Conservation (phyloP, 2,888 invertebrate species). For the Zaprionus bogoriensis region DNA sequence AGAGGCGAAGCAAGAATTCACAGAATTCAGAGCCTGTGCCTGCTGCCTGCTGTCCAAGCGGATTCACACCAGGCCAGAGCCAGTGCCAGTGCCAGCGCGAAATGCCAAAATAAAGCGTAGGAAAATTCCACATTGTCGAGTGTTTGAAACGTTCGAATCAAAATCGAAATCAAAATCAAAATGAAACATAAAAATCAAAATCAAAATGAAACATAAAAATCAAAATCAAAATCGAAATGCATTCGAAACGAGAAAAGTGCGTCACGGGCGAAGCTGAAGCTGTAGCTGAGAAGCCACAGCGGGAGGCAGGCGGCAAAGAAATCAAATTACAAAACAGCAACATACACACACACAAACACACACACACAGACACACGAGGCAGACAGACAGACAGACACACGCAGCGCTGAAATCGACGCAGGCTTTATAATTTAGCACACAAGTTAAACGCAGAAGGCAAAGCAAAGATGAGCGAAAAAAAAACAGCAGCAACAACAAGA, state of each 20-base stretch:
- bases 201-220: background rate
- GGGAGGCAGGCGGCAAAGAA: constrained; percentile 65
- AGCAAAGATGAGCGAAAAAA: constrained; percentile 35
- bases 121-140: constrained; percentile 10
- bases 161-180: constrained; percentile 15
- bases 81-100: background rate
- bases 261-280: constrained; percentile 45
- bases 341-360: constrained; percentile 40
- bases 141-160: no score
- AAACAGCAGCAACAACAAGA: constrained; percentile 23
- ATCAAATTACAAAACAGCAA: constrained; percentile 76
- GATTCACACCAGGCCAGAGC: background rate
- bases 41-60: background rate
- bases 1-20: constrained; percentile 43
- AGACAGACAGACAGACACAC: constrained; percentile 34
- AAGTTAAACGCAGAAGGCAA: constrained; percentile 59
- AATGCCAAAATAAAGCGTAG: constrained; percentile 11
- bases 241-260: constrained; percentile 58
- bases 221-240: constrained; percentile 16
- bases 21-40: constrained; percentile 14
- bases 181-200: constrained; percentile 42
- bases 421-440: constrained; percentile 76
- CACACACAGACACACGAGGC: constrained; percentile 19
- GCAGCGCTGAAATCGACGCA: constrained; percentile 57
- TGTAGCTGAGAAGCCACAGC: constrained; percentile 48